Conservation (phyloP, 2,888 invertebrate species). For the Drosophila formosana region DNA sequence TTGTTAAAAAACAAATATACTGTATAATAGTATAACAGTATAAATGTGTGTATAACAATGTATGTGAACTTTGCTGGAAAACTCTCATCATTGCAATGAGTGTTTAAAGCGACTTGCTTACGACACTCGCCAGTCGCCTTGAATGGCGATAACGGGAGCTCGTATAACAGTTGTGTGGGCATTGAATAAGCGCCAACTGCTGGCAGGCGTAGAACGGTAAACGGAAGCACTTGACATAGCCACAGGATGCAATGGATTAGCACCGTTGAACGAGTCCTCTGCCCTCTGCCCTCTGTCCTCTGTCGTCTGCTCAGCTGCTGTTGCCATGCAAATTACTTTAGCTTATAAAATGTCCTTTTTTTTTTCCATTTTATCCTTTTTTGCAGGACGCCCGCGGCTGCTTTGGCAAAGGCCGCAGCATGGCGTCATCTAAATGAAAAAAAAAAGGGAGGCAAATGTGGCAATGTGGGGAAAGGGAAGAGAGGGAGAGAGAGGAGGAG, state of each 20-base stretch:
- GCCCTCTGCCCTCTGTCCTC: neutral
- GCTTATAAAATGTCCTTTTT: constrained; percentile 28
- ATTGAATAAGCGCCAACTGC: constrained; percentile 3
- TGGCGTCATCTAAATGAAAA: constrained; percentile 22
- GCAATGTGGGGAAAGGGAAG: neutral
- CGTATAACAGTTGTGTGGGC: constrained; percentile 8
- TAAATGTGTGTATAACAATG: neutral
- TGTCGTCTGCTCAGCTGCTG: neutral
- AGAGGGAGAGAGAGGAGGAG: neutral
- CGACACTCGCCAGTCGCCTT: neutral
- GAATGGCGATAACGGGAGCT: neutral
- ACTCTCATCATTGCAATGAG: too few relatives aligned
- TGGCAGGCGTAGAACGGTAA: constrained; percentile 9
- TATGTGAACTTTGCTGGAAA: too few relatives aligned
- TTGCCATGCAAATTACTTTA: constrained; percentile 31
- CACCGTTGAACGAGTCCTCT: constrained; percentile 6
- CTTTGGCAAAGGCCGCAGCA: constrained; percentile 22
- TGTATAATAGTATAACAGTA: neutral
- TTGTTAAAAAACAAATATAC: neutral
- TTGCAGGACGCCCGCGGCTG: constrained; percentile 26
- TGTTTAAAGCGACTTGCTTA: neutral
- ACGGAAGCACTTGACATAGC: constrained; percentile 27
- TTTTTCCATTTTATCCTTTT: neutral
- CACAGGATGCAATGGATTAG: constrained; percentile 26
- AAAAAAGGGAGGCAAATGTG: neutral